These are phyloP conservation scores for Meloe dianella DNA, from an alignment of 2,888 invertebrate species.

Conservation along the genomic window DNA sequence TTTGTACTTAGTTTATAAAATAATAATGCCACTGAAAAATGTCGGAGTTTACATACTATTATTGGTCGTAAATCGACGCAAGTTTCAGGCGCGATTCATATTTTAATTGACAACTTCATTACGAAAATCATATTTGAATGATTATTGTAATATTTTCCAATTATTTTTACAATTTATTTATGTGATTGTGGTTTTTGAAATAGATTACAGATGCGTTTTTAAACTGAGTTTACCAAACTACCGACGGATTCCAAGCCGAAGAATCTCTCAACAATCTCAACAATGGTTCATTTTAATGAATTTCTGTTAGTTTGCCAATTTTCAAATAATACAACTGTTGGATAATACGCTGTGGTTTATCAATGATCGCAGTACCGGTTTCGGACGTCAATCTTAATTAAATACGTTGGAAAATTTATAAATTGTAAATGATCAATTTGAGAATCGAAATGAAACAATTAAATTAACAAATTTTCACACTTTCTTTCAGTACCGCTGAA, in stretches of 20 bases:
- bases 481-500: too few species aligned
- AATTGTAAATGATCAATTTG: too few species aligned
- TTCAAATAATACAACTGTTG: too few species aligned
- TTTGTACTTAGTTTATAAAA: conserved; percentile 55
- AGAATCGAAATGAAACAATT: too few species aligned
- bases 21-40: conserved; percentile 54
- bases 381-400: too few species aligned
- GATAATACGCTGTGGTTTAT: too few species aligned
- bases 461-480: too few species aligned
- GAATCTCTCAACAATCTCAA: neutral
- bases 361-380: too few species aligned
- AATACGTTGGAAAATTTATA: too few species aligned
- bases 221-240: neutral
- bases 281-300: too few species aligned
- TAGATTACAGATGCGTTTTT: neutral
- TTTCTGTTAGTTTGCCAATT: too few species aligned
- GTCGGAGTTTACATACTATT: conserved; percentile 36
- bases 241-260: neutral
- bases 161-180: too few species aligned
- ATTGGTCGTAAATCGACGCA: neutral
- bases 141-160: neutral
- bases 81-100: neutral
- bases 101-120: neutral
- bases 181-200: neutral
- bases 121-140: neutral